Evolutionary conservation across 2,113 vertebrate species (phyloP).

Genomic region (Anthoscopus minutus): DNA sequence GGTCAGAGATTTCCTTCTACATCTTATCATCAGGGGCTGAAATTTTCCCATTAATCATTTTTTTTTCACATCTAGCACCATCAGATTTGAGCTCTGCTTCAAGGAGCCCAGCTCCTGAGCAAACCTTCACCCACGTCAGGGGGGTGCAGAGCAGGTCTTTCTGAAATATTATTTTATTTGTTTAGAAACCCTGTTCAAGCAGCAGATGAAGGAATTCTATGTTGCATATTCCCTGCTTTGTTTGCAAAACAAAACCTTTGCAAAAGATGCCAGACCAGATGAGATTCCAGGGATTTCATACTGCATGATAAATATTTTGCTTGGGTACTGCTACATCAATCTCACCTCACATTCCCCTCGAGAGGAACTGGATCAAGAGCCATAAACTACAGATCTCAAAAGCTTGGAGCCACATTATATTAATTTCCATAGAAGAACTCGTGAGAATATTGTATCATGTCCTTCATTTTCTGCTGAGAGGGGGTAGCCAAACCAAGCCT

Average conservation of each 20-base stretch:
- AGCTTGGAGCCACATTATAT: not conserved
- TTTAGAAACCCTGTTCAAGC: not conserved
- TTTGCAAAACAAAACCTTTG: not conserved
- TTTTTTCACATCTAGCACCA: not conserved
- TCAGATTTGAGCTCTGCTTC: not conserved
- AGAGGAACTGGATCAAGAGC: not conserved
- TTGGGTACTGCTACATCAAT: not conserved
- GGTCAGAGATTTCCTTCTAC: not conserved
- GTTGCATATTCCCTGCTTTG: not conserved
- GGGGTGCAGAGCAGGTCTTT: not conserved
- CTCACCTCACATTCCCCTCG: not conserved
- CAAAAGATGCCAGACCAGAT: not conserved
- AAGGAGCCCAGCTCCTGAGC: not conserved
- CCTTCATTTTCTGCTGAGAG: not conserved
- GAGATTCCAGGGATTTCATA: not conserved
- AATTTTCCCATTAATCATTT: not conserved
- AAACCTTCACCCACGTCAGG: not conserved
- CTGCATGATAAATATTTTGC: not conserved
- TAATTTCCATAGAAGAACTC: not conserved
- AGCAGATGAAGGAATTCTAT: not conserved
- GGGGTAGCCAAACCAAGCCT: not conserved
- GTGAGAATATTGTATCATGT: not conserved
- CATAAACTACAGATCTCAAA: not conserved
- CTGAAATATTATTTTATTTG: not conserved
- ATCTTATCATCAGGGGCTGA: accelerated